Percentiles rank a stretch among this genome's conserved stretches.
Evolutionary conservation across 2,888 invertebrate genomes (phyloP).

Genomic region (Allacma fusca): DNA sequence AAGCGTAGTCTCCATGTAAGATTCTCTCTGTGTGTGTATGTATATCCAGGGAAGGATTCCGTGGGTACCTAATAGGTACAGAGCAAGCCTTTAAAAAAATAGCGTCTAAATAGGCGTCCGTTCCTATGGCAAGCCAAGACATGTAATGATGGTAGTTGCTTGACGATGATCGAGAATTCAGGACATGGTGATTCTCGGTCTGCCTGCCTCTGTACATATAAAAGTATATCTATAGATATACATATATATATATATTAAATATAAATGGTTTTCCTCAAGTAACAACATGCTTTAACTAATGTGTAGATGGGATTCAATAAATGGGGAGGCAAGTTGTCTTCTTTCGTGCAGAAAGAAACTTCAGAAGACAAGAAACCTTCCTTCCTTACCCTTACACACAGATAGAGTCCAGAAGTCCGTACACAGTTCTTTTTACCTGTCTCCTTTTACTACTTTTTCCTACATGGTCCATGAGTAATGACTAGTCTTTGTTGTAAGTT

Average conservation of each 20-base stretch:
- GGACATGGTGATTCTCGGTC: constrained; percentile 6
- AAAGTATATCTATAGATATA: no score
- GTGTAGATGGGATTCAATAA: background rate
- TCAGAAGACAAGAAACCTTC: constrained; percentile 20
- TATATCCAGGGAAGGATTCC: no score
- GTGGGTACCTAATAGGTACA: no score
- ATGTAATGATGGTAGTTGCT: background rate
- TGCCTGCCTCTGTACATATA: no score
- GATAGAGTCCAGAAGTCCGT: constrained; percentile 37
- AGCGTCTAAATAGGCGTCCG: no score
- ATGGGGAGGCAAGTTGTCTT: background rate
- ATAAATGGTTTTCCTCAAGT: constrained; percentile 6
- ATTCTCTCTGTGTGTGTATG: no score
- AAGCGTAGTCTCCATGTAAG: no score
- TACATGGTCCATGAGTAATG: constrained; percentile 24
- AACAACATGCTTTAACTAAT: background rate
- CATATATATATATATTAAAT: background rate
- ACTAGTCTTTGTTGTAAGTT: constrained; percentile 16
- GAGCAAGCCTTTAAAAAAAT: no score
- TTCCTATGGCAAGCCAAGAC: background rate
- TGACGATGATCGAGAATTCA: constrained; percentile 2
- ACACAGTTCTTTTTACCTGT: constrained; percentile 2
- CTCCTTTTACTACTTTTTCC: constrained; percentile 4
- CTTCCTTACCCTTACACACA: constrained; percentile 43
- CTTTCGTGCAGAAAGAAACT: constrained; percentile 25